These are phyloP conservation scores for Brachymystax lenok DNA, from an alignment of 2,797 vertebrate species.

Conservation along the genomic window DNA sequence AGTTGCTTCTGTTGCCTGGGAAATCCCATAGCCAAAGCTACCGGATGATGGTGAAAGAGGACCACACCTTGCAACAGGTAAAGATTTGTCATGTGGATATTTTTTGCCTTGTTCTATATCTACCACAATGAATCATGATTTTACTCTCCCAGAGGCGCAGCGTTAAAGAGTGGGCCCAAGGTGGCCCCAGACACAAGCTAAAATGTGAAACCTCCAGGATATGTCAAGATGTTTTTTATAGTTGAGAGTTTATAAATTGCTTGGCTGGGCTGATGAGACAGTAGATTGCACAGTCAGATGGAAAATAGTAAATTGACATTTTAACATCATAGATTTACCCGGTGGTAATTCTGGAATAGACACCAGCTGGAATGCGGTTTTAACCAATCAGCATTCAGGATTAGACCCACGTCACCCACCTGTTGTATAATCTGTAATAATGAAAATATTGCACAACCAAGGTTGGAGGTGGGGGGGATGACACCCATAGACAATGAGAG, in stretches of 20 bases:
- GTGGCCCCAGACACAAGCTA: not conserved
- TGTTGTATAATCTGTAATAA: not conserved
- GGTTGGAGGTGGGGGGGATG: not conserved
- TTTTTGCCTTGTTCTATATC: constrained; percentile 4
- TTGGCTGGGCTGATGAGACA: no score
- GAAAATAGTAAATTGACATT: no score
- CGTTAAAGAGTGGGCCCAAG: not conserved
- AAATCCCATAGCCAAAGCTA: not conserved
- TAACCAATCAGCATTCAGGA: no score
- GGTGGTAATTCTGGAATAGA: no score
- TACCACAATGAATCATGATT: not conserved
- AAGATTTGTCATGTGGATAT: not conserved
- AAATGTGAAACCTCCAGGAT: not conserved
- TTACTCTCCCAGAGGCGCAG: not conserved
- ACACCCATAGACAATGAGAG: not conserved
- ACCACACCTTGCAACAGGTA: not conserved
- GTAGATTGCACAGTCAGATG: no score
- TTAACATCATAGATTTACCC: no score
- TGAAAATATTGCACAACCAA: constrained; percentile 15
- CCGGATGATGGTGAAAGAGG: not conserved
- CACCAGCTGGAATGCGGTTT: no score
- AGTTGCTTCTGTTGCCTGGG: not conserved
- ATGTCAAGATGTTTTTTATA: no score
- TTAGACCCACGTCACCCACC: no score
- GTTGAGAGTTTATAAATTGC: no score